Conservation (phyloP, 1,140 invertebrate species). For the Cyclina sinensis region DNA sequence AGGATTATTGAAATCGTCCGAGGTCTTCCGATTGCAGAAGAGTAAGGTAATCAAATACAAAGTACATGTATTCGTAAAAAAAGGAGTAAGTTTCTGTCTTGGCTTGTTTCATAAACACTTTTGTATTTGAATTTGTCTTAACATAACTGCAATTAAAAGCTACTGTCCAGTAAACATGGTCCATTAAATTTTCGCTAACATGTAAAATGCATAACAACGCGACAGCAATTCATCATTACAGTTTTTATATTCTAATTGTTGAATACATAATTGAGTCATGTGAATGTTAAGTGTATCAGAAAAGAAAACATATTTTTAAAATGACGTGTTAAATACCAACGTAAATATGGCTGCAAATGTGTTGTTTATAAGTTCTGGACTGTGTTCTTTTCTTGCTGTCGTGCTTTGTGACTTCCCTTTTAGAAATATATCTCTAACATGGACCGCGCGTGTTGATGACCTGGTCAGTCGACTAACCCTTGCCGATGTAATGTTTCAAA, state of each 20-base stretch:
- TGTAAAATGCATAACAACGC: background rate
- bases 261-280: background rate
- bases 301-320: background rate
- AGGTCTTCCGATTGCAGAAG: no score
- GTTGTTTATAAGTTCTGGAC: background rate
- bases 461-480: conserved; percentile 73
- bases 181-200: background rate
- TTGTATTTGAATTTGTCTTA: no score
- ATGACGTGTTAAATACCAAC: background rate
- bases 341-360: background rate
- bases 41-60: no score
- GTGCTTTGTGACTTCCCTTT: conserved; percentile 55
- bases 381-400: background rate
- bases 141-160: no score
- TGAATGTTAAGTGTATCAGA: background rate
- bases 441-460: conserved; percentile 73
- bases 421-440: conserved; percentile 67
- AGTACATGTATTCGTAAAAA: no score
- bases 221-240: background rate
- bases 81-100: no score
- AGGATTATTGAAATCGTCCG: no score
- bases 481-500: conserved; percentile 72
- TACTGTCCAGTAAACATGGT: no score
- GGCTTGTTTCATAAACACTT: no score
- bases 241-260: conserved; percentile 4